A percentile compares a stretch with the other conserved stretches of the same genome.
These are phyloP conservation scores for Trachelipus rathkii DNA, from an alignment of 1,140 invertebrate genomes.

Conservation along the genomic window DNA sequence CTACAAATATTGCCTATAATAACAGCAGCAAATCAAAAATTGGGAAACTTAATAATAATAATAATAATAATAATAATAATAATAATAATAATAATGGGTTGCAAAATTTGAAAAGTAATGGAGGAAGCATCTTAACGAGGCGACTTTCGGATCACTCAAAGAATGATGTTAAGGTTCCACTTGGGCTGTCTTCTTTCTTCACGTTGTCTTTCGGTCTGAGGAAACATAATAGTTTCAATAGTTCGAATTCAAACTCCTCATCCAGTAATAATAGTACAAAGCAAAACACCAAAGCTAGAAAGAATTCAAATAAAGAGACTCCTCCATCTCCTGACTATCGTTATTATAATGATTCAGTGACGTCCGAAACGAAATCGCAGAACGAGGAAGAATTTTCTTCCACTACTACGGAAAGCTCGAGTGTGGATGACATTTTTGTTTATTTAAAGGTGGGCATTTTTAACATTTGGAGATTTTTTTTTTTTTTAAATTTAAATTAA, in stretches of 20 bases:
- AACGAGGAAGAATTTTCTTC: constrained; percentile 67
- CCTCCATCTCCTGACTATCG: constrained; percentile 43
- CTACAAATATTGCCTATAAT: neutral
- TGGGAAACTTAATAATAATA: neutral
- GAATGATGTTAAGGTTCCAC: neutral
- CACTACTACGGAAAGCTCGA: constrained; percentile 66
- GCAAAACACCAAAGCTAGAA: constrained; percentile 42
- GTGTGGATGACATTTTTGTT: constrained; percentile 54
- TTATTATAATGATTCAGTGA: constrained; percentile 38
- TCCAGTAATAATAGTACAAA: constrained; percentile 25
- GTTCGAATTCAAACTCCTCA: constrained; percentile 32
- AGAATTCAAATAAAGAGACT: constrained; percentile 28
- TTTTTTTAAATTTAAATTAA: no score
- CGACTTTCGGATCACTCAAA: neutral
- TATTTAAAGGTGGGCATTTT: constrained; percentile 41
- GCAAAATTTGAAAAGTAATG: no score
- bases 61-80: neutral
- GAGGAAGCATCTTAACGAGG: neutral
- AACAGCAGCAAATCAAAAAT: neutral
- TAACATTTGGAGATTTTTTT: no score
- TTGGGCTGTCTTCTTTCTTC: constrained; percentile 27
- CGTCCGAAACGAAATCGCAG: constrained; percentile 48
- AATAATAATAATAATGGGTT: neutral
- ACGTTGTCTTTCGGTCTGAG: constrained; percentile 51
- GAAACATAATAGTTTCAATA: constrained; percentile 3